Evolutionary conservation across 2,113 vertebrate genomes (phyloP), one percentile per base, ranked within the genome.

Genomic region (Sprattus sprattus): DNA sequence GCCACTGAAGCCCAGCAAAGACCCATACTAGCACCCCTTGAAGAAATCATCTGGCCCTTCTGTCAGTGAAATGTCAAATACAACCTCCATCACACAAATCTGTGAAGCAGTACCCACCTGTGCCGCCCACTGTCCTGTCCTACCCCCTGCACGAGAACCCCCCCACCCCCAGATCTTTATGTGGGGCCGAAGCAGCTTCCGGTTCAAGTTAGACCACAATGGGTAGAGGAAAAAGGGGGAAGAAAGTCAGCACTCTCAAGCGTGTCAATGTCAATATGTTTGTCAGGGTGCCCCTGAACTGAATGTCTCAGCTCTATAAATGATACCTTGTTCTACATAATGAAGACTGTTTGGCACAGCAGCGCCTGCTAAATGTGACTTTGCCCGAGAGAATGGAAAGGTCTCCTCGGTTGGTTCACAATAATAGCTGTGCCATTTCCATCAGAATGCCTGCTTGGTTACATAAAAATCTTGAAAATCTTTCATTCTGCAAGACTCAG

Each of bases 251-350:
- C 88, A 85, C 83, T 89, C 87, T 90, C 85, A 83, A 89, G 86
- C 90, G 88, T 92, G 89, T 91, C 90, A 94, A 91, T 93, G 91
- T 92, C 92, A 92, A 90, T 91, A 90, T 89, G 89, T 93, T 93
- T 93, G 91, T 93, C 91, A 93, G 91, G 90, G 92, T 91, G 89
- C 86, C 90, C 89, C 89, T 88, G 89, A 89, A 92, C 87, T 91
- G 82, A 91, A 85, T 83, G 89, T 91, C 84, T 84, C 64, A 80
- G 84, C 85, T 86, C 89, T 88, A 92, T 91, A 93, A 94, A 93
- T 92, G 87, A 93, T 90, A 92, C 88, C 89, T 91, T 92, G 92
- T 93, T 93, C 90, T 86, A 86, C 57, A 88, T 93, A 94, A 94
- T 93, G 90, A 93, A 90, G 92, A 90, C 85, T 88, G 88, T 84